Conservation (phyloP, 1,140 invertebrate genomes). For the Scaptomyza montana region DNA sequence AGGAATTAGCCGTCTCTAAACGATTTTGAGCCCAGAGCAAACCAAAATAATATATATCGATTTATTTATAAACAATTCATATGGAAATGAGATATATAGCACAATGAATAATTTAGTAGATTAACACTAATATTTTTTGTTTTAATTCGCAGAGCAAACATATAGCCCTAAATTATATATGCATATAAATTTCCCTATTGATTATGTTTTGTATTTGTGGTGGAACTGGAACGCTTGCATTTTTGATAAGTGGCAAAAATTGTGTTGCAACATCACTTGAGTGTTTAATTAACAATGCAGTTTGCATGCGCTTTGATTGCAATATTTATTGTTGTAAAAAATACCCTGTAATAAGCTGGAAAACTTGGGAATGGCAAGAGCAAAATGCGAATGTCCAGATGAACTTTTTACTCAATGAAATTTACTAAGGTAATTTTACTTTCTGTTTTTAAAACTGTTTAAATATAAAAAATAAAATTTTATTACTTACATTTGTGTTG, state of each 20-base stretch:
- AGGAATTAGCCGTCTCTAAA: not conserved
- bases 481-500: no score
- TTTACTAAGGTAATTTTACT: no score
- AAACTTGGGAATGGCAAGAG: no score
- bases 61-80: not conserved
- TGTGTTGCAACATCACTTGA: conserved; percentile 39
- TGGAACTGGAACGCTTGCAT: conserved; percentile 21
- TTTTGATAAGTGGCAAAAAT: conserved; percentile 39
- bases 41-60: not conserved
- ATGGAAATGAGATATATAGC: not conserved
- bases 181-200: not conserved
- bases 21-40: not conserved
- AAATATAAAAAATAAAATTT: no score
- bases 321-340: not conserved
- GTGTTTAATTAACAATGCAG: conserved; percentile 56
- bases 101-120: conserved; percentile 1
- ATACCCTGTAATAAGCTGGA: not conserved
- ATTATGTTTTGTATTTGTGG: conserved; percentile 44
- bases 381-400: not conserved
- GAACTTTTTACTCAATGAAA: no score
- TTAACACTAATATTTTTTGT: not conserved
- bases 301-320: not conserved
- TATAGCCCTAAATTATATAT: conserved; percentile 9
- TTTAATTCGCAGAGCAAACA: conserved; percentile 27
- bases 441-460: no score